Base-by-base conservation (phyloP, 1,140 invertebrate genomes). In the Calliphora vicina region DNA sequence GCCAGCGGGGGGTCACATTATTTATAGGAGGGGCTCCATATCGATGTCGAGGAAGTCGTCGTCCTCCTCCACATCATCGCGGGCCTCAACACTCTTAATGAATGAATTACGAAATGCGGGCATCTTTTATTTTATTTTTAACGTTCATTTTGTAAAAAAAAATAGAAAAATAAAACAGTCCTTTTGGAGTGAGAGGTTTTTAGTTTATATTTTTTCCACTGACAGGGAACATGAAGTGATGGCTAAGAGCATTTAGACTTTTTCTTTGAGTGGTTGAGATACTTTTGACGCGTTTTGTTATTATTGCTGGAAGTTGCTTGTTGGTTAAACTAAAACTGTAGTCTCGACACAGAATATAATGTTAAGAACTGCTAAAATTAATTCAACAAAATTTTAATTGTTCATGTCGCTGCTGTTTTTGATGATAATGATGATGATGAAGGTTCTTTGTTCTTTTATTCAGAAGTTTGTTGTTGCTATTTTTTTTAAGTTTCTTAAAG, bases 371-470 rank as follows among this genome's bases (percentile, higher is more conserved):
- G 50, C 15, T 57, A 17, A 57, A 57, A 57, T 57, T 57, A 57
- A 57, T 57, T 57, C 50, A 57, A 57, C 50, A 57, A n/a, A 57
- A 57, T 57, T 57, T 57, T 57, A 57, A 57, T 57, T 57, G 50
- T 57, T 57, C 50, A 57, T 57, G 50, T 57, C 50, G 50, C 50
- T 57, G 50, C 50, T 57, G n/a, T 57, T 57, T 6, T n/a, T 57
- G 50, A 2, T 57, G 50, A 13, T 57, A 15, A 0, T 57, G 50
- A 5, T n/a, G 15, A 57, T n/a, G 17, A 17, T 15, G 50, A n/a
- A 1, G 43, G 6, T n/a, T n/a, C 10, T 35, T 35, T 35, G 35
- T 35, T 35, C 6, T 35, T 35, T 35, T 35, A 35, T 35, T 10
- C 10, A 10, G 35, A 35, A 35, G 35, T 35, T 10, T 35, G 10